Evolutionary conservation across 2,888 invertebrate genomes (phyloP).

Genomic region (Petrolisthes manimaculis): DNA sequence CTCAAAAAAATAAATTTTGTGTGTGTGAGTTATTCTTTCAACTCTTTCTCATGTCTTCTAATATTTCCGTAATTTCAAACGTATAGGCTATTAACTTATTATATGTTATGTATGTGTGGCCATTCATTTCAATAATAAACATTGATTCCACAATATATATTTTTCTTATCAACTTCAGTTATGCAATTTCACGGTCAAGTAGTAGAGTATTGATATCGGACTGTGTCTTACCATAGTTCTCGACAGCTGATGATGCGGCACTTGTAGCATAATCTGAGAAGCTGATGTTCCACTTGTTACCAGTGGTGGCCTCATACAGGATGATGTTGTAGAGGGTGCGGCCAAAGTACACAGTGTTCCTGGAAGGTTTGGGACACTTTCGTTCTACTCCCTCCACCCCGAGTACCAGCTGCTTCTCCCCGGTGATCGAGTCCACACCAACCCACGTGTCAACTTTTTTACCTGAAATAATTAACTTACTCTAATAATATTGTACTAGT

Average conservation of each 20-base stretch:
- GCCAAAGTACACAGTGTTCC: constrained; percentile 63
- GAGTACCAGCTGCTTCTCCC: constrained; percentile 76
- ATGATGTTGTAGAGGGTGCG: constrained; percentile 66
- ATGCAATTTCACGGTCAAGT: no score
- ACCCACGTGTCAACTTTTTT: constrained; percentile 93
- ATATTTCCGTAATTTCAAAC: no score
- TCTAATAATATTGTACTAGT: no score
- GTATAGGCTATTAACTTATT: no score
- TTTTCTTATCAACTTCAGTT: neutral
- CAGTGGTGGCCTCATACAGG: constrained; percentile 59
- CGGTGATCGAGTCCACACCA: constrained; percentile 84
- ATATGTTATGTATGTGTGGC: no score
- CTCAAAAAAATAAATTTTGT: no score
- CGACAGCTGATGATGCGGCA: constrained; percentile 73
- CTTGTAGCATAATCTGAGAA: constrained; percentile 93
- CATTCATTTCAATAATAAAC: neutral
- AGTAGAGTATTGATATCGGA: no score
- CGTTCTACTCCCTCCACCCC: constrained; percentile 51
- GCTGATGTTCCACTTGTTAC: constrained; percentile 91
- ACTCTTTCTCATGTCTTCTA: no score
- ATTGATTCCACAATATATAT: neutral
- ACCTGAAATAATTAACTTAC: constrained; percentile 68
- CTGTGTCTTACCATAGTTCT: constrained; percentile 58
- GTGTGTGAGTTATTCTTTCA: no score
- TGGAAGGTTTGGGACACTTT: constrained; percentile 58